A percentile compares a stretch with the other conserved stretches of the same genome.
Evolutionary conservation across 1,140 invertebrate genomes (phyloP).

Genomic region (Cotesia typhae): DNA sequence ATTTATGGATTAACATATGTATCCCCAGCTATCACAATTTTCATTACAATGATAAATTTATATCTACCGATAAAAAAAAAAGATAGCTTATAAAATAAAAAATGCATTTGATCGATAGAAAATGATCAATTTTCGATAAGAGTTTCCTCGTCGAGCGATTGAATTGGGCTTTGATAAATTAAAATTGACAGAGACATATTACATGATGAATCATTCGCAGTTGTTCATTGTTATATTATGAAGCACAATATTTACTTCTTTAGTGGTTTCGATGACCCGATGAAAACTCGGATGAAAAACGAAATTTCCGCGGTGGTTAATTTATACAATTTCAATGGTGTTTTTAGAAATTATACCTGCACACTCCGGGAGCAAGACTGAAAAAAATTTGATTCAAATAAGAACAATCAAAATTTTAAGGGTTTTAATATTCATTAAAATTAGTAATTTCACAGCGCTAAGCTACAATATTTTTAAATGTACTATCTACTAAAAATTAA

Average conservation of each 20-base stretch:
- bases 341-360: too few relatives aligned
- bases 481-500: too few relatives aligned
- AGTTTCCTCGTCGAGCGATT: slow-evolving; percentile 16
- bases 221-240: not conserved
- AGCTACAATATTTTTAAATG: too few relatives aligned
- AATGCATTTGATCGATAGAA: not conserved
- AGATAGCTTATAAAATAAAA: not conserved
- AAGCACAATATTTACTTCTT: too few relatives aligned
- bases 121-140: slow-evolving; percentile 2
- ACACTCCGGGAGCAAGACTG: too few relatives aligned
- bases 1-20: not conserved
- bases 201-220: not conserved
- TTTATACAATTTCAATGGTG: too few relatives aligned
- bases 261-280: not conserved
- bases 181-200: not conserved
- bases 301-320: too few relatives aligned
- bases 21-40: not conserved
- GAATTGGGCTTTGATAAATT: slow-evolving; percentile 4
- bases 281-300: not conserved
- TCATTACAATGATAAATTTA: slow-evolving; percentile 1
- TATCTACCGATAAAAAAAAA: not conserved
- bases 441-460: too few relatives aligned
- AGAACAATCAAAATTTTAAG: too few relatives aligned
- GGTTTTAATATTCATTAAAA: too few relatives aligned
- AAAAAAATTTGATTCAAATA: too few relatives aligned